Conservation (phyloP, 2,888 invertebrate genomes). For the Bombyx huttoni region DNA sequence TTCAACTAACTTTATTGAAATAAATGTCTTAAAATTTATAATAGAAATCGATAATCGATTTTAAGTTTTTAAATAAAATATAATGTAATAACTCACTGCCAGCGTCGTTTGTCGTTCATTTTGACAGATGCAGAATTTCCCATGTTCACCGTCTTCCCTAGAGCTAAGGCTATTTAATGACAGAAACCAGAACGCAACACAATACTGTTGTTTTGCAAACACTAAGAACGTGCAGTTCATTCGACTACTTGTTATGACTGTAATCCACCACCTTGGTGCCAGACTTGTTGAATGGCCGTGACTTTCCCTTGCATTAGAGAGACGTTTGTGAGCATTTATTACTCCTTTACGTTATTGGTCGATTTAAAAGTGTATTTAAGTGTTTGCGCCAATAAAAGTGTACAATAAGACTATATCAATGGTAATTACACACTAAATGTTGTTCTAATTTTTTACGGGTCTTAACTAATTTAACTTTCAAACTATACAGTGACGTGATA, state of each 20-base stretch:
- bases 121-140: constrained; percentile 62
- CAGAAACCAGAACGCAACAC: constrained; percentile 11
- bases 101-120: constrained; percentile 52
- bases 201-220: not conserved
- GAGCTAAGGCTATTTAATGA: constrained; percentile 10
- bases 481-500: no score
- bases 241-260: constrained; percentile 26
- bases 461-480: no score
- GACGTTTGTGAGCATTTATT: no score
- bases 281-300: constrained; percentile 38
- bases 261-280: constrained; percentile 15
- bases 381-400: no score
- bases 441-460: no score
- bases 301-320: constrained; percentile 40
- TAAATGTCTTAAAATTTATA: no score
- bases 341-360: no score
- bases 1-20: no score
- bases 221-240: constrained; percentile 29
- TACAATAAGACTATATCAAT: no score
- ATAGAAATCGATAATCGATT: no score
- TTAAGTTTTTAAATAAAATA: not conserved
- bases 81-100: constrained; percentile 52
- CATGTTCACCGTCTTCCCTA: constrained; percentile 23
- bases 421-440: no score
- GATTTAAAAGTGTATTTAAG: no score